A percentile compares a stretch with the other conserved stretches of the same genome.
phyloP scores from a whole-genome alignment of 2,888 invertebrate species.

The Pelosia muscerda region DNA sequence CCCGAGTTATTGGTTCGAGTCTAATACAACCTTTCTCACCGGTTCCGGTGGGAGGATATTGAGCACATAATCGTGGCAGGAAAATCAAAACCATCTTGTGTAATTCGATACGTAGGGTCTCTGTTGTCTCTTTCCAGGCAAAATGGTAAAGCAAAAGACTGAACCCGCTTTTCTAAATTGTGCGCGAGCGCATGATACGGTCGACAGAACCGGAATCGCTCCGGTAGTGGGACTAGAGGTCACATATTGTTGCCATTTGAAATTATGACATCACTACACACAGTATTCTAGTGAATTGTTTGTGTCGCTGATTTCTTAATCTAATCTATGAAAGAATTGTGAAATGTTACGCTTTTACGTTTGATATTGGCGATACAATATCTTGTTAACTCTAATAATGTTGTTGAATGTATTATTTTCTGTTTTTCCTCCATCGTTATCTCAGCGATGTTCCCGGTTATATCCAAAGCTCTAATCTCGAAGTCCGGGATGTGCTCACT shows the following conservation, averaged over 20 bases:
- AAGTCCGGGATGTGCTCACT: too few species aligned
- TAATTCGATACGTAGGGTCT: background rate
- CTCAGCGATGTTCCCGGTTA: too few species aligned
- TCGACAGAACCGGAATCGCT: slow-evolving; percentile 18
- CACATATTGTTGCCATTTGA: slow-evolving; percentile 14
- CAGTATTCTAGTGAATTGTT: slow-evolving; percentile 1
- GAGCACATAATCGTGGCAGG: too few species aligned
- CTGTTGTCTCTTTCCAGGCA: background rate
- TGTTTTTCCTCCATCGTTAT: background rate
- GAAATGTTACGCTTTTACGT: background rate
- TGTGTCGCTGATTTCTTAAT: background rate
- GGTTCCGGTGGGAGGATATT: too few species aligned
- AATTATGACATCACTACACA: slow-evolving; percentile 15
- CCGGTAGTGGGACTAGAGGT: slow-evolving; percentile 18
- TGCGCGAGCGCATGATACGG: slow-evolving; percentile 6
- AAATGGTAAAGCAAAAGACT: background rate
- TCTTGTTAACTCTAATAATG: background rate
- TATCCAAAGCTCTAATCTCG: background rate
- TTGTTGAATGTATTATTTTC: background rate
- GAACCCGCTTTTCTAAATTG: background rate
- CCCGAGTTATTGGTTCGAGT: too few species aligned
- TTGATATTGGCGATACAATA: background rate
- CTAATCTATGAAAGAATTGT: slow-evolving; percentile 1
- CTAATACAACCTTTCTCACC: too few species aligned
- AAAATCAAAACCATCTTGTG: too few species aligned